A percentile compares a stretch with the other conserved stretches of the same genome.
Evolutionary conservation across 2,888 invertebrate genomes (phyloP).

Genomic region (Drosophila gaucha): DNA sequence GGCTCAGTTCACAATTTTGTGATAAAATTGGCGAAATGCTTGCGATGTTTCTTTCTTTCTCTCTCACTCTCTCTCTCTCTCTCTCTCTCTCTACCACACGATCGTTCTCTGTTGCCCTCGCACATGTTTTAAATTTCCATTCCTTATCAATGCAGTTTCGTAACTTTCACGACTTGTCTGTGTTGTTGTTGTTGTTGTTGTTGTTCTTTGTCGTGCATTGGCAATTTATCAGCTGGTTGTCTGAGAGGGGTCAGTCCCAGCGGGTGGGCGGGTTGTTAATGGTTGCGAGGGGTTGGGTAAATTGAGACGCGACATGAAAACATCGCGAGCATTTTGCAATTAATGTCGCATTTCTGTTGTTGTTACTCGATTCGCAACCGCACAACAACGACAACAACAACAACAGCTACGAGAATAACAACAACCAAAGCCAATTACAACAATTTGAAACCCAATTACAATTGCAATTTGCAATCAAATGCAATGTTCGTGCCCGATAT

Average conservation of each 20-base stretch:
- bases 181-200: constrained; percentile 23
- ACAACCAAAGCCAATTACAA: constrained; percentile 61
- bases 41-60: not conserved
- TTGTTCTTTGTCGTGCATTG: constrained; percentile 58
- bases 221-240: constrained; percentile 51
- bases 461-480: constrained; percentile 66
- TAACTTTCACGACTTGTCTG: constrained; percentile 54
- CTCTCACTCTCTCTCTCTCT: not conserved
- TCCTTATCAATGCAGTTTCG: constrained; percentile 47
- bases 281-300: not conserved
- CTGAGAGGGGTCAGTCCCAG: not conserved
- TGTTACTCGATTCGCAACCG: constrained; percentile 37
- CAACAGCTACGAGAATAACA: constrained; percentile 26
- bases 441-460: constrained; percentile 61
- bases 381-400: constrained; percentile 28
- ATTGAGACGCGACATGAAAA: constrained; percentile 56
- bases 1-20: constrained; percentile 1
- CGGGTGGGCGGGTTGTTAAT: not conserved
- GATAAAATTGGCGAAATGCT: constrained; percentile 12
- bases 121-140: constrained; percentile 29
- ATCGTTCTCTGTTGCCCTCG: not conserved
- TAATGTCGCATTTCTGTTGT: constrained; percentile 44
- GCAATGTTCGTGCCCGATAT: constrained; percentile 68
- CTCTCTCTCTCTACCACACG: not conserved
- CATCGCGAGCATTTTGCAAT: constrained; percentile 63